Percentiles rank a stretch among this genome's conserved stretches.
phyloP scores from a whole-genome alignment of 2,888 invertebrate genomes.

The Acrocyrtus sp. region DNA sequence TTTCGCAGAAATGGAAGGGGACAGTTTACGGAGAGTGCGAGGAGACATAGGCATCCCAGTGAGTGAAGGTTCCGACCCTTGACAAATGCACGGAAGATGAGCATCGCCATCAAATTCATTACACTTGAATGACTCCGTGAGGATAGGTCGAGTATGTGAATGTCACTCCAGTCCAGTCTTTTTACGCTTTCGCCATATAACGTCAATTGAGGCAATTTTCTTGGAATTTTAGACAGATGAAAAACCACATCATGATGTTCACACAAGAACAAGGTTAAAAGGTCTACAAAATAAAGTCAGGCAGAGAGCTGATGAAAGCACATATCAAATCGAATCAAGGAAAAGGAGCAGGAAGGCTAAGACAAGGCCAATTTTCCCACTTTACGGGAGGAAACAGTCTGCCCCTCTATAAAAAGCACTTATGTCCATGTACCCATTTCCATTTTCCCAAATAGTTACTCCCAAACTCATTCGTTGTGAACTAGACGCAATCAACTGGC shows the following conservation, averaged over 20 bases:
- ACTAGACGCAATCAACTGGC: too few relatives aligned
- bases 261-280: too few relatives aligned
- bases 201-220: constrained; percentile 49
- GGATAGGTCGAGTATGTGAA: constrained; percentile 14
- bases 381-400: not conserved
- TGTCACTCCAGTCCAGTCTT: constrained; percentile 3
- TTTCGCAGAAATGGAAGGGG: not conserved
- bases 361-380: constrained; percentile 25
- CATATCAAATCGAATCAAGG: constrained; percentile 6
- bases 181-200: too few relatives aligned
- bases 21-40: not conserved
- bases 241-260: constrained; percentile 28
- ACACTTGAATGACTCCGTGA: not conserved
- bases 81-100: not conserved
- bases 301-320: constrained; percentile 18
- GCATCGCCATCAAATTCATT: not conserved
- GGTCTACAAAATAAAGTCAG: too few relatives aligned
- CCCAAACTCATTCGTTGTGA: too few relatives aligned
- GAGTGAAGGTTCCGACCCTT: not conserved
- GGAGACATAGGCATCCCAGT: not conserved
- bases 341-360: not conserved
- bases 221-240: constrained; percentile 25
- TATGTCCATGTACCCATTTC: too few relatives aligned
- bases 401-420: too few relatives aligned
- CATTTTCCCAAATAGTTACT: too few relatives aligned